These are phyloP conservation scores for Dissostichus mawsoni DNA, from an alignment of 2,113 vertebrate genomes.

Conservation along the genomic window DNA sequence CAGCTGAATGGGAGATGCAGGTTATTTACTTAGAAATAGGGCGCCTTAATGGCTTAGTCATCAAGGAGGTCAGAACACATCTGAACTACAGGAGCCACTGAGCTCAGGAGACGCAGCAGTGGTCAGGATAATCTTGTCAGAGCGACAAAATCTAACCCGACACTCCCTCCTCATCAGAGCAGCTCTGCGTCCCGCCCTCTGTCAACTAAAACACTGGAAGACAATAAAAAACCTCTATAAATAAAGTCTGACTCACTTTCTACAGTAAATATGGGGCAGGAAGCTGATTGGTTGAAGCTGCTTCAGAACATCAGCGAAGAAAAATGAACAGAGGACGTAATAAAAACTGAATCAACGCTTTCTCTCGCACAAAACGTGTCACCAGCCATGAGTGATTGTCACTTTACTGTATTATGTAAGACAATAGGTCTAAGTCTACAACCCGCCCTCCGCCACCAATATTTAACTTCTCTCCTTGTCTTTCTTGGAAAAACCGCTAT, in stretches of 20 bases:
- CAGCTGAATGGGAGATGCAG: constrained; percentile 23
- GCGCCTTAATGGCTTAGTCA: constrained; percentile 34
- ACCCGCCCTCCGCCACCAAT: neutral
- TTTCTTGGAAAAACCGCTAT: neutral
- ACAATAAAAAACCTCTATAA: constrained; percentile 56
- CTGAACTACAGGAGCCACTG: constrained; percentile 4
- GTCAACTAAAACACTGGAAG: constrained; percentile 16
- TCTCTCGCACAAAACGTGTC: constrained; percentile 7
- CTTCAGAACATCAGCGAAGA: neutral
- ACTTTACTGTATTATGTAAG: constrained; percentile 29
- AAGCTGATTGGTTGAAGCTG: constrained; percentile 16
- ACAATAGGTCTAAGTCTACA: constrained; percentile 1
- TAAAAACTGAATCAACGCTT: constrained; percentile 21
- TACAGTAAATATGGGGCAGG: constrained; percentile 13
- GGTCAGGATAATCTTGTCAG: constrained; percentile 58
- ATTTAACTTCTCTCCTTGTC: neutral
- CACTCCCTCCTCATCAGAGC: constrained; percentile 28
- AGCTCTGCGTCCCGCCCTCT: constrained; percentile 22
- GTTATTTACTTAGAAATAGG: constrained; percentile 68
- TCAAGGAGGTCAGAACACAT: constrained; percentile 25
- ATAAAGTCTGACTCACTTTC: constrained; percentile 55
- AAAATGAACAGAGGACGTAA: constrained; percentile 10
- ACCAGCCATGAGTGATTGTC: constrained; percentile 6
- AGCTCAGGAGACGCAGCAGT: neutral
- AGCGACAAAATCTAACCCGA: constrained; percentile 42